These are phyloP conservation scores for Ricordea florida DNA, from an alignment of 92 coral and sea anemone species.

Conservation along the genomic window DNA sequence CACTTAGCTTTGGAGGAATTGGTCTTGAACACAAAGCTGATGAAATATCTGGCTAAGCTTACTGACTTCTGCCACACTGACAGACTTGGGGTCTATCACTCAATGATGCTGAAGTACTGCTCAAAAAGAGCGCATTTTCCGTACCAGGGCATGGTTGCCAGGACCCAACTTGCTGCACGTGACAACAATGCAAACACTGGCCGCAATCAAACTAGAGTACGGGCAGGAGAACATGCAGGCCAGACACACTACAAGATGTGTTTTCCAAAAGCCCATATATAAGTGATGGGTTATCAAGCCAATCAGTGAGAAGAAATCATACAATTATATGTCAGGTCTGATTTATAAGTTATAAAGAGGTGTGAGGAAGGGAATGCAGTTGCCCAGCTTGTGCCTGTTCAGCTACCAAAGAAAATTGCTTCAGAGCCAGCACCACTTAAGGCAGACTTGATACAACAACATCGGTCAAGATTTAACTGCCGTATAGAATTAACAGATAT, in stretches of 20 bases:
- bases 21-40: no score
- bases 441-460: slow-evolving; percentile 1
- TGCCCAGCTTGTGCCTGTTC: background rate
- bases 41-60: no score
- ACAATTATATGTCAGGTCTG: slow-evolving; percentile 25
- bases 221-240: background rate
- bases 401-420: slow-evolving; percentile 18
- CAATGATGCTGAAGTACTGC: slow-evolving; percentile 50
- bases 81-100: no score
- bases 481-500: no score
- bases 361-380: background rate
- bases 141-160: slow-evolving; percentile 39
- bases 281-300: slow-evolving; percentile 1
- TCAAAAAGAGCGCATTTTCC: slow-evolving; percentile 54
- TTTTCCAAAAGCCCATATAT: slow-evolving; percentile 6
- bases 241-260: background rate
- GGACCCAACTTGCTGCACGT: slow-evolving; percentile 50
- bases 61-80: no score
- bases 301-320: slow-evolving; percentile 26
- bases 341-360: background rate
- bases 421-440: slow-evolving; percentile 15
- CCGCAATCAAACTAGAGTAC: slow-evolving; percentile 20
- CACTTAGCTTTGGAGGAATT: no score
- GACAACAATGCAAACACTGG: slow-evolving; percentile 35
- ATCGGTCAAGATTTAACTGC: slow-evolving; percentile 11